Evolutionary conservation across 1,140 invertebrate genomes (phyloP).

Genomic region (Halictus rubicundus): DNA sequence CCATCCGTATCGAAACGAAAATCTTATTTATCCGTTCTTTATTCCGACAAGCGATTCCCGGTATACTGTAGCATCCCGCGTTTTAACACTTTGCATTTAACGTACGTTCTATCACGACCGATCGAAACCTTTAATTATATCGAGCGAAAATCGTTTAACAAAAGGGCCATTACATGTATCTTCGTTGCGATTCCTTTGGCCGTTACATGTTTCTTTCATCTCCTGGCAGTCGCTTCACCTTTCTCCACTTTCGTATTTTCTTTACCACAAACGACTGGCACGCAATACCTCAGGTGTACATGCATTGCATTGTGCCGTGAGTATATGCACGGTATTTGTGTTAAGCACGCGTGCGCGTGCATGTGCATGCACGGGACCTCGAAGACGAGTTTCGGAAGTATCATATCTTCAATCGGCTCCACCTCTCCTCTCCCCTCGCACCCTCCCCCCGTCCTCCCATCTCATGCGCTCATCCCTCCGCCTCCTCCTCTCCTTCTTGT

Average conservation of each 20-base stretch:
- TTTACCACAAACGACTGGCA: slow-evolving; percentile 25
- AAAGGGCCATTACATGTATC: not conserved
- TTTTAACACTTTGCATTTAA: not conserved
- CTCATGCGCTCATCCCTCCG: not conserved
- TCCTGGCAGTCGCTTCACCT: not conserved
- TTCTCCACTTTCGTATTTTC: not conserved
- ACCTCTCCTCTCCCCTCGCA: not conserved
- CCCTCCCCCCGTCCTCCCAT: not conserved
- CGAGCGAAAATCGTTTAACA: not conserved
- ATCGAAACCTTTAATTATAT: not conserved
- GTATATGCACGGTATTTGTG: slow-evolving; percentile 43
- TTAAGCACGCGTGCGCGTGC: slow-evolving; percentile 24
- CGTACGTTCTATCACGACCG: not conserved
- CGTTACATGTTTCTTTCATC: not conserved
- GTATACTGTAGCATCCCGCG: too few species aligned
- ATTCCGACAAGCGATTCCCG: too few species aligned
- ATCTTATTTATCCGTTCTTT: too few species aligned
- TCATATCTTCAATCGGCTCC: slow-evolving; percentile 16
- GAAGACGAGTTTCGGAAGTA: slow-evolving; percentile 29
- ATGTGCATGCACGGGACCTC: not conserved
- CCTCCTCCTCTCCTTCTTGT: not conserved
- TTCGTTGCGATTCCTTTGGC: not conserved
- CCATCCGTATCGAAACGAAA: too few species aligned
- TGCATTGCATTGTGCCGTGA: slow-evolving; percentile 37
- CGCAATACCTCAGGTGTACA: slow-evolving; percentile 41